These are phyloP conservation scores for crab-eating macaque (Macaca fascicularis) DNA, from an alignment of 2,113 vertebrate genomes.

Conservation along the genomic window T2T-MFA8v1.1 NC_088385.1:97254001-97254500, in stretches of 20 bases:
- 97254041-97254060: neutral
- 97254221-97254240: neutral
- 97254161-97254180: neutral
- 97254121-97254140: neutral
- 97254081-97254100: neutral
- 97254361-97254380: neutral
- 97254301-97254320: neutral
- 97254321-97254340: neutral
- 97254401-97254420: neutral
- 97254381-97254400: neutral
- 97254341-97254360: neutral
- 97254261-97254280: neutral
- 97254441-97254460: neutral
- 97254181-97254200: neutral
- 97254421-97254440: neutral
- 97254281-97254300: neutral
- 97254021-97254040: neutral
- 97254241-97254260: neutral
- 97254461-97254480: neutral
- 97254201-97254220: neutral
- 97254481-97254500: neutral
- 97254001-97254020: neutral
- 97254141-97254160: neutral
- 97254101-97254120: neutral
- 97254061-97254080: neutral